phyloP scores from a whole-genome alignment of 2,888 invertebrate genomes.

The Caenorhabditis sp. region DNA sequence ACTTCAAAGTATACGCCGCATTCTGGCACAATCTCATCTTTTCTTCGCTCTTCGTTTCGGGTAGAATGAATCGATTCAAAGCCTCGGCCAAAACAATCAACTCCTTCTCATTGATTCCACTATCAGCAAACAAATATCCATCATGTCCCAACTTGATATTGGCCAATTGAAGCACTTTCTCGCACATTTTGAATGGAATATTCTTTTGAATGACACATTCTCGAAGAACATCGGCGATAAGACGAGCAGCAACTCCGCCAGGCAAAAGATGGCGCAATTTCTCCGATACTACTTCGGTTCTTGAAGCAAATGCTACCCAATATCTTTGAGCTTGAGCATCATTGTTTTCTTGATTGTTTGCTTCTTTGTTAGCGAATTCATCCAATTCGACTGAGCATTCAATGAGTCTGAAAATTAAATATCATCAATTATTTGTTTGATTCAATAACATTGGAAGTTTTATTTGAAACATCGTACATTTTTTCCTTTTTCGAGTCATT shows the following conservation, averaged over 20 bases:
- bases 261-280: conserved; percentile 77
- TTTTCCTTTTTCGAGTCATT: conserved; percentile 3
- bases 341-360: conserved; percentile 36
- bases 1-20: conserved; percentile 62
- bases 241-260: conserved; percentile 81
- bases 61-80: conserved; percentile 58
- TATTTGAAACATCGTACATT: background rate
- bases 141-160: conserved; percentile 82
- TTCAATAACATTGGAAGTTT: too few species aligned
- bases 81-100: conserved; percentile 53
- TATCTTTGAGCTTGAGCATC: conserved; percentile 50
- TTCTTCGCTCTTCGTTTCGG: conserved; percentile 47
- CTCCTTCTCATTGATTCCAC: conserved; percentile 56
- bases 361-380: conserved; percentile 55
- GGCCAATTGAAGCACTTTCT: conserved; percentile 84
- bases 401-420: conserved; percentile 33
- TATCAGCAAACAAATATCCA: conserved; percentile 49
- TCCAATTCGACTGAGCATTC: conserved; percentile 55
- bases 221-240: conserved; percentile 79
- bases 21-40: conserved; percentile 61
- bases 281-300: conserved; percentile 60
- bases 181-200: conserved; percentile 71
- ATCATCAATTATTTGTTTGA: too few species aligned
- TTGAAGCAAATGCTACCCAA: conserved; percentile 55
- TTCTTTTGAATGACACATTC: conserved; percentile 72